Conservation (phyloP, 37 sponge, comb jelly and placozoan genomes). For the Sycon ciliatum region DNA sequence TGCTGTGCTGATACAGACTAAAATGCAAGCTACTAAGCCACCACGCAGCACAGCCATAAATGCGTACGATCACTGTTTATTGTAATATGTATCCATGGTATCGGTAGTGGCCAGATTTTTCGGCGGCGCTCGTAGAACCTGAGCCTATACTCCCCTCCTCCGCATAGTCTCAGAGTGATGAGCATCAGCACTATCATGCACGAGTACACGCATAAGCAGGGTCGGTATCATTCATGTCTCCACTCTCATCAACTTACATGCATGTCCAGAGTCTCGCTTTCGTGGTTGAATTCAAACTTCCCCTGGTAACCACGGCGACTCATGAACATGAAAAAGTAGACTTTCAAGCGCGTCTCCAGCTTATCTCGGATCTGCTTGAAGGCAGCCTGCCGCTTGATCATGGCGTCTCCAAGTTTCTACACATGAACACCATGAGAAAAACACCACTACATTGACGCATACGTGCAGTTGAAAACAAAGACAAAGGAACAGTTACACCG, state of each 20-base stretch:
- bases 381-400: not conserved
- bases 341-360: slow-evolving; percentile 19
- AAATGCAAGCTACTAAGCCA: no score
- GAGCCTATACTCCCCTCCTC: not conserved
- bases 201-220: not conserved
- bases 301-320: slow-evolving; percentile 72
- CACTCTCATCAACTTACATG: slow-evolving; percentile 21
- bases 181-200: not conserved
- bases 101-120: not conserved
- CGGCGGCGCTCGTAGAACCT: not conserved
- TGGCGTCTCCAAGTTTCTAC: not conserved
- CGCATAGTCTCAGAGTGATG: not conserved
- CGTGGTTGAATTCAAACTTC: slow-evolving; percentile 55
- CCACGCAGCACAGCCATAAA: no score
- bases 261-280: slow-evolving; percentile 51
- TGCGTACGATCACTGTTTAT: no score
- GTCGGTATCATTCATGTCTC: not conserved
- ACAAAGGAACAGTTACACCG: no score
- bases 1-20: no score
- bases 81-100: no score
- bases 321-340: slow-evolving; percentile 61
- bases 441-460: not conserved
- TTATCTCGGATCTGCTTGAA: not conserved
- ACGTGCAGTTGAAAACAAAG: no score
- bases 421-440: not conserved